Evolutionary conservation across 2,888 invertebrate species (phyloP).

Genomic region (Coenonympha arcania): DNA sequence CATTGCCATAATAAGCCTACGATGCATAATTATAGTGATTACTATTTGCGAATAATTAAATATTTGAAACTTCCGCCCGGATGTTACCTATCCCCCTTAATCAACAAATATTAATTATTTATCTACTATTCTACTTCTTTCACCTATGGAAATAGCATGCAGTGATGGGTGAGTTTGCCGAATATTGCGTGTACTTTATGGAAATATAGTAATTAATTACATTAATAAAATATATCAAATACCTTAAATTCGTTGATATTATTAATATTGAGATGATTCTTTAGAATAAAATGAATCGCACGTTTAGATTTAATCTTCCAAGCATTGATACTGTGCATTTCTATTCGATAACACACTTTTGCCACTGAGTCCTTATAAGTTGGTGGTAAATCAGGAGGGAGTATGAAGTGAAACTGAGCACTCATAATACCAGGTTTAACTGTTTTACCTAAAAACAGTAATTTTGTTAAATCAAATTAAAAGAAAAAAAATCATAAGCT

Average conservation of each 20-base stretch:
- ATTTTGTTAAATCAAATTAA: neutral
- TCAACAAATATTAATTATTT: too few relatives aligned
- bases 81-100: too few relatives aligned
- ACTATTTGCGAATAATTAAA: too few relatives aligned
- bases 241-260: slow-evolving; percentile 47
- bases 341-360: slow-evolving; percentile 49
- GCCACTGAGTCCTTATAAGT: slow-evolving; percentile 54
- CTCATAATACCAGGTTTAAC: slow-evolving; percentile 46
- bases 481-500: neutral
- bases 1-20: too few relatives aligned
- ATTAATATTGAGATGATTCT: slow-evolving; percentile 50
- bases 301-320: slow-evolving; percentile 40
- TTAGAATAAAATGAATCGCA: slow-evolving; percentile 41
- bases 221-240: too few relatives aligned
- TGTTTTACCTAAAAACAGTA: slow-evolving; percentile 34
- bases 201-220: slow-evolving; percentile 4
- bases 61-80: too few relatives aligned
- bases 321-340: slow-evolving; percentile 45
- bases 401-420: slow-evolving; percentile 53
- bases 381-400: slow-evolving; percentile 56
- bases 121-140: too few relatives aligned
- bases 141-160: too few relatives aligned
- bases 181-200: too few relatives aligned
- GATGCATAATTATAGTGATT: too few relatives aligned
- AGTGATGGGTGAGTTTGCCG: too few relatives aligned